Conservation (phyloP, 2,888 invertebrate species). For the Cheilosia urbana region DNA sequence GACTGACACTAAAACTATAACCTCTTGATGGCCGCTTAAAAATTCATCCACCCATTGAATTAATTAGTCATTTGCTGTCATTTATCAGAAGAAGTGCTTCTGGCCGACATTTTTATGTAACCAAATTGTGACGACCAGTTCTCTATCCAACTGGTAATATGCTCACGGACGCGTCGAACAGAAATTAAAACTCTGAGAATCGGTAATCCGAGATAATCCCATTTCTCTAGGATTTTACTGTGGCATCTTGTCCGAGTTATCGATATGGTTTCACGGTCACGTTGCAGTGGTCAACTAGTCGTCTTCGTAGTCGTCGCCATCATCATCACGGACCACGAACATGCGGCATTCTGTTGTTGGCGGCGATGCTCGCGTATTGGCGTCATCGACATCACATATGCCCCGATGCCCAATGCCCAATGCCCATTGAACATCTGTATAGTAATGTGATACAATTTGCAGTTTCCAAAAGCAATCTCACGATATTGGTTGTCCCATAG, state of each 20-base stretch:
- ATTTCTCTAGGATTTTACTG: constrained; percentile 67
- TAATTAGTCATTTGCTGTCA: constrained; percentile 32
- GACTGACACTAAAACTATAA: neutral
- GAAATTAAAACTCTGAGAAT: constrained; percentile 72
- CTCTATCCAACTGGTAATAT: neutral
- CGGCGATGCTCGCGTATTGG: constrained; percentile 30
- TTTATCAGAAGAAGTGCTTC: neutral
- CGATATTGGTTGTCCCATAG: constrained; percentile 50
- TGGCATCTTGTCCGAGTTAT: constrained; percentile 52
- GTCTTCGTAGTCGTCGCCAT: neutral
- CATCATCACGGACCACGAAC: constrained; percentile 45
- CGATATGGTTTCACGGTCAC: constrained; percentile 57
- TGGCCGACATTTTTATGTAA: neutral
- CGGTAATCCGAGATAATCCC: constrained; percentile 72
- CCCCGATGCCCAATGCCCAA: neutral
- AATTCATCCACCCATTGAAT: constrained; percentile 12
- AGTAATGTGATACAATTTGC: constrained; percentile 71
- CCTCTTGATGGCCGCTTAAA: constrained; percentile 24
- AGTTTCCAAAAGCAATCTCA: constrained; percentile 61
- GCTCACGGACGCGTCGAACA: neutral
- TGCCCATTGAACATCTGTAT: constrained; percentile 63
- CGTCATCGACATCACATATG: constrained; percentile 51
- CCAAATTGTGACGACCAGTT: neutral
- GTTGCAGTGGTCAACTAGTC: constrained; percentile 65
- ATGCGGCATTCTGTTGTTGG: constrained; percentile 12